Evolutionary conservation across 53 echinoderm and acorn worm genomes (phyloP).

Genomic region (Hippasteria phrygiana): DNA sequence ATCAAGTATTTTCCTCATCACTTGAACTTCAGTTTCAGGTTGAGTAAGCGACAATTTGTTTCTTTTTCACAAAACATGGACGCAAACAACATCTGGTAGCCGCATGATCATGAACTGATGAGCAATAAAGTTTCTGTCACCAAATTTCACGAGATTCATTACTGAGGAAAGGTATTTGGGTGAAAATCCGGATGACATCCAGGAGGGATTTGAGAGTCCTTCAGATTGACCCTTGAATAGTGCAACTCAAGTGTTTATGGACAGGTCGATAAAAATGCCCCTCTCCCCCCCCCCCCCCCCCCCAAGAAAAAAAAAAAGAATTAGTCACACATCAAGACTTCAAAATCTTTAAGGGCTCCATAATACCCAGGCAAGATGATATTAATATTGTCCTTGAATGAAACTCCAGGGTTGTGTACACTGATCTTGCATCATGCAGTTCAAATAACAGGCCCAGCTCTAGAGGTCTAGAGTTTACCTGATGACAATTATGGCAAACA

Average conservation of each 20-base stretch:
- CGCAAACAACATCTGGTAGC: not conserved
- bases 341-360: constrained; percentile 16
- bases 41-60: no score
- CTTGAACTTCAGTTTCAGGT: no score
- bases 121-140: not conserved
- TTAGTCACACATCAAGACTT: constrained; percentile 19
- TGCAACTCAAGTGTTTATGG: constrained; percentile 19
- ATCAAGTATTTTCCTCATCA: no score
- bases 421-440: constrained; percentile 5
- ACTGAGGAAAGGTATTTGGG: not conserved
- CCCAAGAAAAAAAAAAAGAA: not conserved
- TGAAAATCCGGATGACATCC: not conserved
- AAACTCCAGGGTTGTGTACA: not conserved
- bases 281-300: no score
- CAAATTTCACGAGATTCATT: not conserved
- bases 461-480: not conserved
- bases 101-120: not conserved
- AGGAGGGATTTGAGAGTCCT: not conserved
- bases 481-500: constrained; percentile 38
- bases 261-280: no score
- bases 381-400: constrained; percentile 23
- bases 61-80: not conserved
- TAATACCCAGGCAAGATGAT: constrained; percentile 1
- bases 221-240: constrained; percentile 19
- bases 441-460: not conserved